Evolutionary conservation across 2,888 invertebrate species (phyloP).

Genomic region (Chloromyia formosa): DNA sequence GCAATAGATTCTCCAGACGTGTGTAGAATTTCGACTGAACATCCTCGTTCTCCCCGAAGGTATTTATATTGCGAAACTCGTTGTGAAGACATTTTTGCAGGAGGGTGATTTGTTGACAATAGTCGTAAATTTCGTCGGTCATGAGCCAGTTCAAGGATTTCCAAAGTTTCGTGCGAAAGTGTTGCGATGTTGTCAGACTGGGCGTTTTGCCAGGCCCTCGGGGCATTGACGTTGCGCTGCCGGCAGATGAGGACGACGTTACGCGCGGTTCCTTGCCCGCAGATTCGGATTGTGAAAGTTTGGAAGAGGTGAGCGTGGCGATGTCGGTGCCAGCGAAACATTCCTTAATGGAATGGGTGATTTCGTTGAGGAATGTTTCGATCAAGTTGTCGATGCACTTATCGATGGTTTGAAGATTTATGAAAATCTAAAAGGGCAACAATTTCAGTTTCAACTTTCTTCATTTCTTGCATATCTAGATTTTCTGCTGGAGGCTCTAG

Average conservation of each 20-base stretch:
- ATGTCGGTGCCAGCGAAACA: conserved; percentile 63
- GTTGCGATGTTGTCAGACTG: conserved; percentile 66
- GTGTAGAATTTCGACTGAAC: conserved; percentile 69
- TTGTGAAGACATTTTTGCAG: conserved; percentile 62
- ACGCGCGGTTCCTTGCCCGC: conserved; percentile 58
- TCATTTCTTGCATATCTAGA: no score
- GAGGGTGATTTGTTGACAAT: conserved; percentile 71
- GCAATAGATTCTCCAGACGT: conserved; percentile 64
- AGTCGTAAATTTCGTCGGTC: conserved; percentile 76
- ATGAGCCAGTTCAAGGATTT: conserved; percentile 87
- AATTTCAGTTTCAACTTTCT: not conserved
- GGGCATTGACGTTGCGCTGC: not conserved
- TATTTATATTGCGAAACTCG: conserved; percentile 56
- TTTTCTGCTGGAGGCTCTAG: no score
- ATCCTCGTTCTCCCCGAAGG: conserved; percentile 65
- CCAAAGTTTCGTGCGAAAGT: conserved; percentile 78
- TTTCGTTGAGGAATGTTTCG: conserved; percentile 60
- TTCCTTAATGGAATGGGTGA: conserved; percentile 62
- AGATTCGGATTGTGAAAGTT: conserved; percentile 55
- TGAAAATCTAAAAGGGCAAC: conserved; percentile 58
- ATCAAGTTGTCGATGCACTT: conserved; percentile 61
- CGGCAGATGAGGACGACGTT: conserved; percentile 26
- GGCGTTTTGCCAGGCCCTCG: conserved; percentile 67
- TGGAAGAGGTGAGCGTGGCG: conserved; percentile 66
- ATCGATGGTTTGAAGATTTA: conserved; percentile 61